Evolutionary conservation across 2,113 vertebrate genomes (phyloP), one percentile per base, ranked within the genome.

Genomic region (Xenus cinereus): DNA sequence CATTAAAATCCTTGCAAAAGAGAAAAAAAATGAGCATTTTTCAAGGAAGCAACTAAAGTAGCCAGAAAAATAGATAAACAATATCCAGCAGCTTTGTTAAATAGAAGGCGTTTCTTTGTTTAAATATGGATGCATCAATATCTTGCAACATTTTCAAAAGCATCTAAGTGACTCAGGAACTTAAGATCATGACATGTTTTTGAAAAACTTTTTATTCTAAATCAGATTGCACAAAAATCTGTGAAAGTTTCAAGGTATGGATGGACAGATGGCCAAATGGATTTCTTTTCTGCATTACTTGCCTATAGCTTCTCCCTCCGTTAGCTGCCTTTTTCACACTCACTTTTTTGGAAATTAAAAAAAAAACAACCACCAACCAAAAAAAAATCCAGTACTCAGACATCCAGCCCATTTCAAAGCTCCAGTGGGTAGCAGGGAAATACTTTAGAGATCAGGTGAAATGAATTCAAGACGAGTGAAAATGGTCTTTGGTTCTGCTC

Each of bases 401-500:
- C 66, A 91, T 21, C 50, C 68, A 89, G 71, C 53, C 63, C 43
- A n/a, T 46, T 93, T 93, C 88, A 87, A 79, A 92, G 89, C 89
- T 95, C 80, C n/a, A 39, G 69, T 72, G 91, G 67, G 59, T 63
- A 95, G 80, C 85, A 93, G 50, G n/a, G 69, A 84, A 96, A 94
- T 82, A 79, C 81, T 93, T 92, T 53, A 46, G 92, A 94, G 82
- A 93, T 76, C 59, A 91, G 93, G 72, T 79, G 63, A 95, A 97
- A 98, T 96, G 89, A 97, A 97, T 97, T 94, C 92, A 95, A 95
- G 92, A 93, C 4, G 56, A 96, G 81, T 71, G 89, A 94, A 97
- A 97, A 96, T 90, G 93, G 84, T 92, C 94, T 95, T 95, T 94
- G 89, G 96, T 97, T 97, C 94, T 97, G 96, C 94, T 96, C 95